Evolutionary conservation across 2,797 vertebrate species (phyloP), one percentile per base, ranked within the genome.

Genomic region (Myotis pilosus): DNA sequence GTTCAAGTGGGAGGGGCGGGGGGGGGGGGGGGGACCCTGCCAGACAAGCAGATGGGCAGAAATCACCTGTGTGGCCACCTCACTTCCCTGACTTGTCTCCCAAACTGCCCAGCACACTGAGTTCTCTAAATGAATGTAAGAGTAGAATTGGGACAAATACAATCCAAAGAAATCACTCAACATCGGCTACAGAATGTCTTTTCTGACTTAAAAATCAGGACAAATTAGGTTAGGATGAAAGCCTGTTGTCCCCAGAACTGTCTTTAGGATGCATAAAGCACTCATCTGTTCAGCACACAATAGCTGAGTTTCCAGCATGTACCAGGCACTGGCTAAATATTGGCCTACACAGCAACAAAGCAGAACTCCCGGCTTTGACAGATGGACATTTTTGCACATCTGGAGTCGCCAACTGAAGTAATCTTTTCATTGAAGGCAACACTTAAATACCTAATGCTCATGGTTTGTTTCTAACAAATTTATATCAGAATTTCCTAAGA

Each of bases 221-320:
- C 74, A 28, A 25, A 25, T 11, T 10, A 15, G 53, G 36, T 4
- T 20, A 47, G 78, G 44, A 47, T 15, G 13, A 36, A 79, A 85
- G 38, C 20, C 23, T 9, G 10, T 13, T 3, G 12, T 20, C 28
- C 30, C 57, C 72, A 30, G 55, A 44, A 23, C 0, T 10, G 16
- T 47, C 41, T 44, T 38, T 10, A 64, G 28, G 79, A 53, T 7
- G 41, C 28, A 53, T 4, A 1, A 17, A n/a, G 25, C 57, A 33
- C 6, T 23, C 92, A 17, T 12, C 0, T n/a, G 69, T 3, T 75
- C 60, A 49, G 8, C n/a, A 11, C 36, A 30, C 12, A 22, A 8
- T 20, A n/a, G 36, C 19, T 3, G 25, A n/a, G 44, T 16, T 19
- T 47, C 47, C 69, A 68, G 5, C 1, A 66, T 0, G 36, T 3